phyloP scores from a whole-genome alignment of 1,140 invertebrate species.

The Amphibalanus amphitrite region DNA sequence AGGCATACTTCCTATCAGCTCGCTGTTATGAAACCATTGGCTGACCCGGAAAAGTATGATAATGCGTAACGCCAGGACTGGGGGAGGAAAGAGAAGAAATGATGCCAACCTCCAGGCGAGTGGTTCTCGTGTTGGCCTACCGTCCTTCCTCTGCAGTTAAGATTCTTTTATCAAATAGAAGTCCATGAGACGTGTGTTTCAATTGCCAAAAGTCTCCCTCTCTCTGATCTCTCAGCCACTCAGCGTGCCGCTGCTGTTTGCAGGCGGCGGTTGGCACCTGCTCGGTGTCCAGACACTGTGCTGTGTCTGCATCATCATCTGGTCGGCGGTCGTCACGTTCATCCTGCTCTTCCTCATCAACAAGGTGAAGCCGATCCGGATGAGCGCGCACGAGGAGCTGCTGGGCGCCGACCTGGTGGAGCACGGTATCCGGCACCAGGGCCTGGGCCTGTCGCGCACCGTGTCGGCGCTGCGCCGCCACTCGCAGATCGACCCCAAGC shows the following conservation, averaged over 20 bases:
- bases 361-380: slow-evolving; percentile 57
- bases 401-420: slow-evolving; percentile 73
- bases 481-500: not conserved
- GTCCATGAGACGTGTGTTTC: no score
- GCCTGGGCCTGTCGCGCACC: slow-evolving; percentile 42
- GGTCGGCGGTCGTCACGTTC: slow-evolving; percentile 52
- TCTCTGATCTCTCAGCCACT: no score
- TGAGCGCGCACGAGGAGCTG: slow-evolving; percentile 64
- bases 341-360: slow-evolving; percentile 48
- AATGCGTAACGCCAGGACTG: no score
- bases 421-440: slow-evolving; percentile 47
- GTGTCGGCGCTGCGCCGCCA: slow-evolving; percentile 33
- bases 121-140: no score
- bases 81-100: no score
- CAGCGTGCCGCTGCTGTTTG: slow-evolving; percentile 11
- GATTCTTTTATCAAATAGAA: no score
- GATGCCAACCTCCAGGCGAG: no score
- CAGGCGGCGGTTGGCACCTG: slow-evolving; percentile 71
- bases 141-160: no score
- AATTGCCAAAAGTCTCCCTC: no score
- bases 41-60: no score
- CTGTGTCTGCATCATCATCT: slow-evolving; percentile 44
- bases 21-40: no score
- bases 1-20: no score
- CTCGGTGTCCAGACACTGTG: slow-evolving; percentile 59